Percentiles rank a stretch among this genome's conserved stretches.
These are phyloP conservation scores for Drosophila chauvacae DNA, from an alignment of 1,140 invertebrate genomes.

Conservation along the genomic window DNA sequence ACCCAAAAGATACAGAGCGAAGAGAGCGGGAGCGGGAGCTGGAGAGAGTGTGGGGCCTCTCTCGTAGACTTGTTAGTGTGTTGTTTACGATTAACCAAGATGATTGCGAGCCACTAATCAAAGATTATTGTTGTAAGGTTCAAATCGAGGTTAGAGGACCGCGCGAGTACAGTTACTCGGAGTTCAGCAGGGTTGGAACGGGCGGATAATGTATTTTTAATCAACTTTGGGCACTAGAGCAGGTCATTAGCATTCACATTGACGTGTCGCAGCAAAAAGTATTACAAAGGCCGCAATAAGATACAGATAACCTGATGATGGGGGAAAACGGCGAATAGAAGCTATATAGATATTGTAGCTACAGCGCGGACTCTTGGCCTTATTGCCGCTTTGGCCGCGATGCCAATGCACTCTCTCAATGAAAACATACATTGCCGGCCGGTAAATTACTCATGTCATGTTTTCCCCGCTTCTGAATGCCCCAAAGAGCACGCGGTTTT, in stretches of 20 bases:
- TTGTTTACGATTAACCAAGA: constrained; percentile 81
- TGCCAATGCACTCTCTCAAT: constrained; percentile 57
- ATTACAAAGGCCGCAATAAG: constrained; percentile 6
- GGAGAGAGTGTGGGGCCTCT: constrained; percentile 30
- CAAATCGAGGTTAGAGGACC: constrained; percentile 74
- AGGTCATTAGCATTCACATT: constrained; percentile 62
- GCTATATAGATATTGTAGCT: constrained; percentile 16
- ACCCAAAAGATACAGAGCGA: constrained; percentile 11
- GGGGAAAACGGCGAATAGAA: constrained; percentile 5
- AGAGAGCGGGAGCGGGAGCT: constrained; percentile 12
- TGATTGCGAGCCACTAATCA: constrained; percentile 72
- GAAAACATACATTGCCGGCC: constrained; percentile 73
- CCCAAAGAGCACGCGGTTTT: constrained; percentile 14
- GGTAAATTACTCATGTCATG: constrained; percentile 51
- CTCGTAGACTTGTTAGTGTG: constrained; percentile 31
- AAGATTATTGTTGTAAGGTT: constrained; percentile 81
- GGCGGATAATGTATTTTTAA: constrained; percentile 50
- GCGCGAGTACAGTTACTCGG: constrained; percentile 60
- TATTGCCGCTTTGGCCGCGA: constrained; percentile 31
- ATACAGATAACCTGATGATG: constrained; percentile 3
- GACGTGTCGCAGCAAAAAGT: constrained; percentile 29
- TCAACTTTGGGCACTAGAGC: constrained; percentile 18
- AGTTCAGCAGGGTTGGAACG: constrained; percentile 6
- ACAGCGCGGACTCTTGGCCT: constrained; percentile 45
- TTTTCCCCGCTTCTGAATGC: constrained; percentile 23